Percentiles rank a stretch among this genome's conserved stretches.
Conservation (phyloP, 1,140 invertebrate species). For the Diploscapter pachys region DNA sequence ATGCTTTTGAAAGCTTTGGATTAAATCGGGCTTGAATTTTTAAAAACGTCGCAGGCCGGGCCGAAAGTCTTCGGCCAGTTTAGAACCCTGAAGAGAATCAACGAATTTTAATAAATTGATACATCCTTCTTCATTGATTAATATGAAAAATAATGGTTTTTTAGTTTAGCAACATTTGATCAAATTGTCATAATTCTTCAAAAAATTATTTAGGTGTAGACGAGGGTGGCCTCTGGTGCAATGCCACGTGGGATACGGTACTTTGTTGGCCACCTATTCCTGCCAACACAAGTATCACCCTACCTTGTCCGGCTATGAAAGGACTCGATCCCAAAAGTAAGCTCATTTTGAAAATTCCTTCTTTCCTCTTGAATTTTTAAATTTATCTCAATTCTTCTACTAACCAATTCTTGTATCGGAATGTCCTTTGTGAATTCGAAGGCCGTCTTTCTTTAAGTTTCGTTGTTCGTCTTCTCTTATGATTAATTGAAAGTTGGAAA, state of each 20-base stretch:
- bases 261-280: conserved; percentile 75
- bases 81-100: no score
- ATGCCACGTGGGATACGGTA: conserved; percentile 71
- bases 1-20: no score
- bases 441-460: conserved; percentile 4
- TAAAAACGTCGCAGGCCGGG: no score
- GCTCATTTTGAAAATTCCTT: conserved; percentile 43
- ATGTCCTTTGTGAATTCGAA: neutral
- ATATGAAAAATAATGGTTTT: no score
- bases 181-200: no score
- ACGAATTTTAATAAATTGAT: no score
- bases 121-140: no score
- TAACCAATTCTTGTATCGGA: neutral
- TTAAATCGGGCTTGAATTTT: no score
- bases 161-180: no score
- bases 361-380: neutral
- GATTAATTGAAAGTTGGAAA: neutral
- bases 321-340: conserved; percentile 73
- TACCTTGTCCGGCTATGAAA: conserved; percentile 70
- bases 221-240: conserved; percentile 62
- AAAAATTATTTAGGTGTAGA: neutral
- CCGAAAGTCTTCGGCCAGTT: no score
- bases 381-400: neutral
- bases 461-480: neutral
- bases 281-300: conserved; percentile 66